Evolutionary conservation across 2,113 vertebrate species (phyloP), one percentile per base, ranked within the genome.

Genomic region (Herpailurus yagouaroundi): DNA sequence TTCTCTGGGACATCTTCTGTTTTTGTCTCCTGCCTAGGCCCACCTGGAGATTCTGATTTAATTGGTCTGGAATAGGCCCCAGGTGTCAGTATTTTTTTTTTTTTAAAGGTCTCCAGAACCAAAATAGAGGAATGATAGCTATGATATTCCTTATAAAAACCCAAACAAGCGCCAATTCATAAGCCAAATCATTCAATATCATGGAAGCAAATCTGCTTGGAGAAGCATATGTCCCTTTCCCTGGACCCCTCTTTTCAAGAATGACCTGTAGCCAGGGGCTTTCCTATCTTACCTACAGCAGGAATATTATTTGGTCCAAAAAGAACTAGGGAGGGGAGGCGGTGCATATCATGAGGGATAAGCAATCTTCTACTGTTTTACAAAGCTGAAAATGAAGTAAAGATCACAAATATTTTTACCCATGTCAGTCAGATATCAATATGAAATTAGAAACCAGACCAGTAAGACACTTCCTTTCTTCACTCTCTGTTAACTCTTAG

Each of bases 341-440:
- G 9, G 38, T 48, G 74, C 45, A 9, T 45, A 45, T 48, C 27
- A 9, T 63, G 14, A 81, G n/a, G 3, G 38, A 63, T 95, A 81
- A 93, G 48, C 38, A 76, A 64, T 85, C 36, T 66, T 81, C 19
- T 48, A 45, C 55, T 87, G 21, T 96, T 92, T 93, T 50, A 94
- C 10, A 83, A 96, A 95, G 21, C 25, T 89, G 73, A 93, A 97
- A 94, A 96, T 83, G 52, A 95, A n/a, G 29, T 55, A 55, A 48
- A 90, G 91, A 87, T 93, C 55, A 92, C 81, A 77, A 66, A 57
- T 48, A 83, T 95, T 66, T 96, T 38, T 64, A 80, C 7, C 36
- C 7, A 77, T 16, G 21, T 57, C 45, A 60, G 52, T 63, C 52
- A 91, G 31, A 73, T 71, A 68, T 91, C 96, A 92, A 96, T 60